Percentiles rank a stretch among this genome's conserved stretches.
Conservation (phyloP, 2,113 vertebrate species). For the human region GRCh38 chr14:59531501-59532000, state of each 20-base stretch:
- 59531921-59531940: slow-evolving; percentile 17
- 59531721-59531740: background rate
- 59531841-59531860: slow-evolving; percentile 33
- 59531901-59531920: slow-evolving; percentile 54
- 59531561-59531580: background rate
- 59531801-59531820: background rate
- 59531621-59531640: background rate
- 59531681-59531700: background rate
- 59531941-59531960: background rate
- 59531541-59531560: slow-evolving; percentile 17
- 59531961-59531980: background rate
- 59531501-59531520: background rate
- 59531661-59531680: background rate
- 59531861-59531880: slow-evolving; percentile 71
- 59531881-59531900: background rate
- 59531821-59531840: slow-evolving; percentile 57
- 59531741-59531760: background rate
- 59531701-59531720: background rate
- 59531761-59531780: slow-evolving; percentile 59
- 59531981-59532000: background rate
- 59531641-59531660: background rate
- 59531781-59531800: background rate
- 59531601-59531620: background rate
- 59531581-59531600: background rate
- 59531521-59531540: background rate